Base-by-base conservation (phyloP, 2,113 vertebrate species). In the Rhinoderma darwinii region DNA sequence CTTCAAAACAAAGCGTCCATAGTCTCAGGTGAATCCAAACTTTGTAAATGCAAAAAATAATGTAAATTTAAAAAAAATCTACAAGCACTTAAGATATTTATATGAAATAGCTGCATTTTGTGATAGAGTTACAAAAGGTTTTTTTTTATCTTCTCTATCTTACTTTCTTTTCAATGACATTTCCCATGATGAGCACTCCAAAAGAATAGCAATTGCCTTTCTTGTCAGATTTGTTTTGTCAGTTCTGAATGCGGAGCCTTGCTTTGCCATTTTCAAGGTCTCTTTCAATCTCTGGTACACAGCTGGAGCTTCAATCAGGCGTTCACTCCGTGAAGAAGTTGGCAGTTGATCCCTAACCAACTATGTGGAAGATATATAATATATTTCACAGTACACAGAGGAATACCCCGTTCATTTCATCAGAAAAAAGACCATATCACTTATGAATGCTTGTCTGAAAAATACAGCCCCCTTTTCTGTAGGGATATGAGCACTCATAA, bases 191-290 rank as follows among this genome's bases (percentile, higher is more conserved):
- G 88, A 91, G 89, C 87, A 50, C 56, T 89, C 89, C 39, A 80
- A 88, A 92, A 91, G 90, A 94, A 87, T 88, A 91, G 89, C 83
- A 89, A 88, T 90, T 88, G 89, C 90, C 70, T 90, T 89, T 92
- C 91, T 89, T 89, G 56, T 90, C 92, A 91, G 91, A 89, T 90
- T 91, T 91, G 90, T 92, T 93, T 91, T 92, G 89, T 92, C 92
- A 93, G 91, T 83, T 92, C 91, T 82, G 91, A 92, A 92, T 87
- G 74, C 90, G 89, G 89, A 90, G 90, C 91, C 92, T 93, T 90
- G 90, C 92, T 90, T 94, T 92, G 91, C 90, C 92, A 91, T 93
- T 94, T 93, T 90, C 92, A 92, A 94, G 94, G 92, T 94, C 91
- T 92, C 90, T 94, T 93, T 94, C 91, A 94, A 91, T 91, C 85